Conservation (phyloP, 2,797 vertebrate genomes). For the Pterois miles region DNA sequence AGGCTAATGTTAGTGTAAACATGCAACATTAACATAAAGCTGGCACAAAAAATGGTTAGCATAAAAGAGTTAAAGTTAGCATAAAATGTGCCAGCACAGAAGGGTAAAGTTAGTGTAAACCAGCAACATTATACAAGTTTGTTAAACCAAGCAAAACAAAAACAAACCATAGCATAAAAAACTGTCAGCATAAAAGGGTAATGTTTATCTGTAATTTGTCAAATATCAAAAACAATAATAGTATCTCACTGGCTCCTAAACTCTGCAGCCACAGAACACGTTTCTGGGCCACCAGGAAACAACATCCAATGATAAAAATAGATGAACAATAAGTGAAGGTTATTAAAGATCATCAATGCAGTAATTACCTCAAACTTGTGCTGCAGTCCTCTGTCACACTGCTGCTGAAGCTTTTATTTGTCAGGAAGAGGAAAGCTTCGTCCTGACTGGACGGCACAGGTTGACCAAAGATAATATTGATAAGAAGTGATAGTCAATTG, state of each 20-base stretch:
- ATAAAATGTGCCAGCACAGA: neutral
- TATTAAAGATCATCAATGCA: neutral
- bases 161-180: neutral
- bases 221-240: too few species aligned
- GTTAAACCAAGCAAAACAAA: too few species aligned
- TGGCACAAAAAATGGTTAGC: too few species aligned
- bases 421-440: neutral
- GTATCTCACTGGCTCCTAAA: neutral
- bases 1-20: too few species aligned
- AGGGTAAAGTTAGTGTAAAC: neutral
- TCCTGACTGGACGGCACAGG: neutral
- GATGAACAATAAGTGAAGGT: neutral
- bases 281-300: neutral
- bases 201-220: too few species aligned
- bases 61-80: neutral
- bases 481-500: too few species aligned
- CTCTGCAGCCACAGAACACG: neutral
- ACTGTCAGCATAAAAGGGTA: too few species aligned
- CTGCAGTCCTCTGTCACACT: neutral
- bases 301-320: neutral
- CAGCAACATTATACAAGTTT: neutral
- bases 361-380: neutral
- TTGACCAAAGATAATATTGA: too few species aligned
- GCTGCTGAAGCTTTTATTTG: neutral
- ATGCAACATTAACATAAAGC: too few species aligned